phyloP scores from a whole-genome alignment of 2,113 vertebrate species.

The Apodemus sylvaticus region DNA sequence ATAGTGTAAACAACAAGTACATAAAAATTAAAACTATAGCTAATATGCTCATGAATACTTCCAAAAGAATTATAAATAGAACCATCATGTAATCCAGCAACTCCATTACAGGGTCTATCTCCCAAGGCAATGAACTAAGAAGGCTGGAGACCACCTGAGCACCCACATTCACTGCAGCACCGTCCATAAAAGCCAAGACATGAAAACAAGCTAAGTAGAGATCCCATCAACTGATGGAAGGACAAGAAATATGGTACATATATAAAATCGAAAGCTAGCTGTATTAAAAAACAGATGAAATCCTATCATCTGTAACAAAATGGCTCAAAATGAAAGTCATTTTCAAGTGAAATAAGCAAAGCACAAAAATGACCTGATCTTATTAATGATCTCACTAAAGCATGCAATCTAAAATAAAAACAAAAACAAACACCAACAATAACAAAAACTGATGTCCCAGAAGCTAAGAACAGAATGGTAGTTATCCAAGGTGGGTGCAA shows the following conservation, averaged over 20 bases:
- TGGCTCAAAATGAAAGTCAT: neutral
- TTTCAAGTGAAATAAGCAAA: neutral
- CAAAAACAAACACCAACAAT: neutral
- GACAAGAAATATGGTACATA: neutral
- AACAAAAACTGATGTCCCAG: neutral
- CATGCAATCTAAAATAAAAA: neutral
- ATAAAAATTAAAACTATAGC: neutral
- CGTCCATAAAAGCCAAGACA: neutral
- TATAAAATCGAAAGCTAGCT: neutral
- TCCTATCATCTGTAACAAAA: neutral
- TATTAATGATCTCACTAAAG: neutral
- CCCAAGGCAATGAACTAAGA: neutral
- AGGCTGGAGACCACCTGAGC: neutral
- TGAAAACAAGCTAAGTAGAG: neutral
- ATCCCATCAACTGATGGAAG: neutral
- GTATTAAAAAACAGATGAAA: neutral
- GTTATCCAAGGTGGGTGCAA: neutral
- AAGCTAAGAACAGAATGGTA: neutral
- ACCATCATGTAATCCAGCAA: neutral
- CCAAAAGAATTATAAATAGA: neutral
- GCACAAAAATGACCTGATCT: neutral
- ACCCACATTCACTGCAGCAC: neutral
- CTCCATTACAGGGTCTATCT: neutral
- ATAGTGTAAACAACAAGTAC: neutral
- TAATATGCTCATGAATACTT: neutral